Conservation (phyloP, 2,113 vertebrate genomes). For the Brienomyrus longianalis region DNA sequence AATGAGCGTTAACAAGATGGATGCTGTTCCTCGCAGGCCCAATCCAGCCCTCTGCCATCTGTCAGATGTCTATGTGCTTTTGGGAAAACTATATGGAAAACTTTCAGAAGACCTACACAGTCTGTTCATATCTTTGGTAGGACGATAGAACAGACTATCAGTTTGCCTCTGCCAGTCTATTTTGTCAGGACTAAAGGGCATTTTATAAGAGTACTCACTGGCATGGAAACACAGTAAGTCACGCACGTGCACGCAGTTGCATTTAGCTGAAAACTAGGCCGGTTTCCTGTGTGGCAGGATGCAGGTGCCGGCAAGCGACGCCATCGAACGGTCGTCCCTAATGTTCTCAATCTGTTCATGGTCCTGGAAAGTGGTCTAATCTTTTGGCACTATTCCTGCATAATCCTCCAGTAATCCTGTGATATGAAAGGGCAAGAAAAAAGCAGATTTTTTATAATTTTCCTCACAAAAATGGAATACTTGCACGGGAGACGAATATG, state of each 20-base stretch:
- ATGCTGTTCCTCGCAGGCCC: neutral
- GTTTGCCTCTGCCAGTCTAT: neutral
- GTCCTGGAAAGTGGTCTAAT: constrained; percentile 45
- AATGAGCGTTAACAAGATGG: neutral
- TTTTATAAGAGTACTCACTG: neutral
- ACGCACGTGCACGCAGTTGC: neutral
- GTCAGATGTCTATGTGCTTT: neutral
- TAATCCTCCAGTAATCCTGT: constrained; percentile 37
- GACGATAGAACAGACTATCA: neutral
- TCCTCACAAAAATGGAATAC: neutral
- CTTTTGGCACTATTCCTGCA: constrained; percentile 24
- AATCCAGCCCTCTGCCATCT: neutral
- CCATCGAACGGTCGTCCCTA: constrained; percentile 22
- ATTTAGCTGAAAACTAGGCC: neutral
- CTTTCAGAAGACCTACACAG: neutral
- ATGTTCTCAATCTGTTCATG: constrained; percentile 35
- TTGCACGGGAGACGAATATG: neutral
- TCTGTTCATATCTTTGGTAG: neutral
- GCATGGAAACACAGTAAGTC: neutral
- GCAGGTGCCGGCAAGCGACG: neutral
- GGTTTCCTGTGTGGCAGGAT: neutral
- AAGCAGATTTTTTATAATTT: constrained; percentile 5
- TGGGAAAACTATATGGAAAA: neutral
- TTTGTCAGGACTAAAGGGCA: neutral
- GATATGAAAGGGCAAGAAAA: constrained; percentile 17